These are phyloP conservation scores for Monarcha castaneiventris DNA, from an alignment of 2,113 vertebrate species.

Conservation along the genomic window DNA sequence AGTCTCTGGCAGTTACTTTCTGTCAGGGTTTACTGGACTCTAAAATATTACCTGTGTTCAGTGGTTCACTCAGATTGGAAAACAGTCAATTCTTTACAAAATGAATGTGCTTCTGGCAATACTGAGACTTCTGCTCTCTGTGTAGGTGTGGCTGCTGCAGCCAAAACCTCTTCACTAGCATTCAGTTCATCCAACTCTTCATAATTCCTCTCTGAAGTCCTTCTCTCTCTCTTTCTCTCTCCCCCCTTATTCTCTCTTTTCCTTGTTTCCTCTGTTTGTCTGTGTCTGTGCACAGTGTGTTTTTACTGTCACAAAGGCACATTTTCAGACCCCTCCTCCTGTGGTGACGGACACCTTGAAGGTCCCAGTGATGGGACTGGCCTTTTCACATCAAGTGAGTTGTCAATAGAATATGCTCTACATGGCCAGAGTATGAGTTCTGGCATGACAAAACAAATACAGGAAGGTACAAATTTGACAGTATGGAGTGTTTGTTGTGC, in stretches of 20 bases:
- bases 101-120: neutral
- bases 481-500: neutral
- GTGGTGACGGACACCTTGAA: constrained; percentile 87
- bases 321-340: constrained; percentile 85
- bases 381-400: constrained; percentile 92
- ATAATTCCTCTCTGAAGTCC: constrained; percentile 72
- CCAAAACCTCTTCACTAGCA: constrained; percentile 4
- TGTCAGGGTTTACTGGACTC: neutral
- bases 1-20: constrained; percentile 12
- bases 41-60: neutral
- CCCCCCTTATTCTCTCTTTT: constrained; percentile 57
- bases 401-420: constrained; percentile 40
- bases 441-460: neutral
- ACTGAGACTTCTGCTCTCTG: neutral
- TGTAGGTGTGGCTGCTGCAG: neutral
- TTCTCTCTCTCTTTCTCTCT: constrained; percentile 68
- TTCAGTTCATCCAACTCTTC: constrained; percentile 57
- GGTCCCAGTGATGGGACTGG: constrained; percentile 85
- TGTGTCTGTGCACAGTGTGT: constrained; percentile 81
- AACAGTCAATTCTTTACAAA: neutral
- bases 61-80: neutral
- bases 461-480: neutral
- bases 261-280: constrained; percentile 72
- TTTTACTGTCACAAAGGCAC: constrained; percentile 87
- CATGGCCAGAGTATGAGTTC: neutral